phyloP scores from a whole-genome alignment of 2,113 vertebrate genomes.

The Dipodomys stephensi region DNA sequence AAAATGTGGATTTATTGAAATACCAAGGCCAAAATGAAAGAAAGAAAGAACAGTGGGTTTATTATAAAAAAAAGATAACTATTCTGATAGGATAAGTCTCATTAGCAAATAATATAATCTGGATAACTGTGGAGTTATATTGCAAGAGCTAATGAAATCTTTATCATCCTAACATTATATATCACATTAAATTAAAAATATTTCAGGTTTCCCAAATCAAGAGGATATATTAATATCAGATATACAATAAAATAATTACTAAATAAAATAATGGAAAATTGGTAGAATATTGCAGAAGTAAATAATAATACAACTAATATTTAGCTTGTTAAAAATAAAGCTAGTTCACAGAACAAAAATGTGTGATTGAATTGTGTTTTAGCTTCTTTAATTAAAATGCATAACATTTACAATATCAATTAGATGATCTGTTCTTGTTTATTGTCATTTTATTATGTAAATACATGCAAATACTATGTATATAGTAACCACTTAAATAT shows the following conservation, averaged over 20 bases:
- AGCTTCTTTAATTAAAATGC: not conserved
- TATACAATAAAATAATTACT: not conserved
- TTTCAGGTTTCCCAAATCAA: not conserved
- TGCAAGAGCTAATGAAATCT: not conserved
- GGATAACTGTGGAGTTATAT: not conserved
- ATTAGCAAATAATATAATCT: not conserved
- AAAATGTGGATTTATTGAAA: not conserved
- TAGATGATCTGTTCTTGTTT: not conserved
- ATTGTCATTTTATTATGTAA: not conserved
- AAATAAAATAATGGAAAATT: not conserved
- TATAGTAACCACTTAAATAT: not conserved
- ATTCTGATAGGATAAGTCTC: not conserved
- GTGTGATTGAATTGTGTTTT: not conserved
- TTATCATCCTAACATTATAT: not conserved
- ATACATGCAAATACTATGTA: not conserved
- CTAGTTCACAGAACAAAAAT: not conserved
- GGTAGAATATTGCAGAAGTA: not conserved
- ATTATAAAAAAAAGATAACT: not conserved
- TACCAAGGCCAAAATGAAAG: not conserved
- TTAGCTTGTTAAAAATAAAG: not conserved
- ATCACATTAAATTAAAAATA: not conserved
- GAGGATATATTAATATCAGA: not conserved
- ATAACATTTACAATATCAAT: not conserved
- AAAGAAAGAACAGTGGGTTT: not conserved
- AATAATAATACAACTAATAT: not conserved